These are phyloP conservation scores for Meliscaeva auricollis DNA, from an alignment of 2,888 invertebrate species.

Conservation along the genomic window DNA sequence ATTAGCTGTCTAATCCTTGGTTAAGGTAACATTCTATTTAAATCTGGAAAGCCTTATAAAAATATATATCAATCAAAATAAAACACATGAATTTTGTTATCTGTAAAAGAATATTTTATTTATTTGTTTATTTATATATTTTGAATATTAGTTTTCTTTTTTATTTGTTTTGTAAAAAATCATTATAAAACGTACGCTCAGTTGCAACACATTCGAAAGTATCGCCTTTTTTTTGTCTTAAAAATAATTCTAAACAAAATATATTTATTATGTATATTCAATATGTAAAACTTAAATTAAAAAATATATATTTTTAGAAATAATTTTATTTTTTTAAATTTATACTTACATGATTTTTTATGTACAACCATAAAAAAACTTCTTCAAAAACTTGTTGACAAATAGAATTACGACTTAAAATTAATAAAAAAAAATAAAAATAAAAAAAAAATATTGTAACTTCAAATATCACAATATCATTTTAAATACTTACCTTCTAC, in stretches of 20 bases:
- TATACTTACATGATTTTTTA: constrained; percentile 78
- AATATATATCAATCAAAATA: neutral
- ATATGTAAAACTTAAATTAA: constrained; percentile 48
- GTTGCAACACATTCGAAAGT: constrained; percentile 79
- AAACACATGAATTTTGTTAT: constrained; percentile 68
- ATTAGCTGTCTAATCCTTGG: no score
- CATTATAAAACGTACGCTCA: constrained; percentile 78
- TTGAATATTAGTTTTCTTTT: constrained; percentile 76
- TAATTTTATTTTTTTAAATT: constrained; percentile 35
- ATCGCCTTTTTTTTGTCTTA: constrained; percentile 50
- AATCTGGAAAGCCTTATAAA: no score
- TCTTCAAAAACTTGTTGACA: constrained; percentile 53
- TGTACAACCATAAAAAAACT: constrained; percentile 82
- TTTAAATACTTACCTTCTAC: constrained; percentile 70
- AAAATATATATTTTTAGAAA: constrained; percentile 32
- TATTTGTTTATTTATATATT: constrained; percentile 75
- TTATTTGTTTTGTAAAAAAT: constrained; percentile 69
- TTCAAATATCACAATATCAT: constrained; percentile 66
- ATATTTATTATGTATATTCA: constrained; percentile 21
- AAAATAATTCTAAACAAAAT: constrained; percentile 51
- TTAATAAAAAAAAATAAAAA: constrained; percentile 38
- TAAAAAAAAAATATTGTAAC: constrained; percentile 67
- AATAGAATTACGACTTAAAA: constrained; percentile 4
- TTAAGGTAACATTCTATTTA: no score
- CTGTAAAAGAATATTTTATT: constrained; percentile 78